phyloP scores from a whole-genome alignment of 2,113 vertebrate genomes.

The Raja brachyura region DNA sequence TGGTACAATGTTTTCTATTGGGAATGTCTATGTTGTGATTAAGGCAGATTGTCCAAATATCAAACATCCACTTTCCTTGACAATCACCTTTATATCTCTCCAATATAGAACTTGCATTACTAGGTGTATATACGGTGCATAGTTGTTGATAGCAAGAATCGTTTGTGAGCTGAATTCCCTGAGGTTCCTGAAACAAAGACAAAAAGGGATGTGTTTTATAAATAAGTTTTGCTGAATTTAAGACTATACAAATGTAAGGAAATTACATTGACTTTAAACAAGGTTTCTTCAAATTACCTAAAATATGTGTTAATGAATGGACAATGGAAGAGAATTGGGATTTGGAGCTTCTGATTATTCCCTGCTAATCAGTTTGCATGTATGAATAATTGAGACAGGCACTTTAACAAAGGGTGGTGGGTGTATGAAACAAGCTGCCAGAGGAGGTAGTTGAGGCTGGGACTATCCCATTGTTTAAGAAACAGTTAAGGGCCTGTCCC shows the following conservation, averaged over 20 bases:
- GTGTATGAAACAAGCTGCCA: no score
- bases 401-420: no score
- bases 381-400: no score
- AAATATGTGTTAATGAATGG: background rate
- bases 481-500: no score
- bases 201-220: background rate
- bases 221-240: no score
- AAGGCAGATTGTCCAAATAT: background rate
- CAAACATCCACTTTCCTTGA: no score
- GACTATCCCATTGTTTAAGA: no score
- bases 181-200: background rate
- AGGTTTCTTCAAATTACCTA: background rate
- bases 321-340: background rate
- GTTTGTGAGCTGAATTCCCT: background rate
- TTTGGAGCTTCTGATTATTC: background rate
- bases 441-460: no score
- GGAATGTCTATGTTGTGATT: background rate
- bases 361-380: background rate
- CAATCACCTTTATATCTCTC: no score
- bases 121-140: background rate
- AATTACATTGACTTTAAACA: background rate
- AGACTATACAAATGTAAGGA: no score
- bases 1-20: background rate
- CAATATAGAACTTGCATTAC: no score
- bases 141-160: background rate